Percentiles rank a stretch among this genome's conserved stretches.
phyloP scores from a whole-genome alignment of 2,888 invertebrate genomes.

The Clistopyga incitator region DNA sequence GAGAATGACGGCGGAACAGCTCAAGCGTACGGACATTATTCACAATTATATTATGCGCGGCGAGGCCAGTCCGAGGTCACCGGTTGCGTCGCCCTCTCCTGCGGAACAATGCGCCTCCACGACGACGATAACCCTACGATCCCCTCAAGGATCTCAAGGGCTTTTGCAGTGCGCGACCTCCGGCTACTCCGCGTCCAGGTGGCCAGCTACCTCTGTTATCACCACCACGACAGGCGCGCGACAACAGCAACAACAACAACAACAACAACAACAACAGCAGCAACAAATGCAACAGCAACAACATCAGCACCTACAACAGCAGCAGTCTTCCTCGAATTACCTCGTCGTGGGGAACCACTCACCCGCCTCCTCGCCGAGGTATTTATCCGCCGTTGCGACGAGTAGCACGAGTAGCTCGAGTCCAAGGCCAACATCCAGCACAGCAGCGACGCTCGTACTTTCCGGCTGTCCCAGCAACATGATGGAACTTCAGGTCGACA shows the following conservation, averaged over 20 bases:
- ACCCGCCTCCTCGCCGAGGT: slow-evolving; percentile 83
- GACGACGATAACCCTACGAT: slow-evolving; percentile 82
- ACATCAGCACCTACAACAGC: slow-evolving; percentile 84
- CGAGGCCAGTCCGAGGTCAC: slow-evolving; percentile 85
- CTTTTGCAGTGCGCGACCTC: slow-evolving; percentile 80
- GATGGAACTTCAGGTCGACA: slow-evolving; percentile 93
- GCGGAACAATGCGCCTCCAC: slow-evolving; percentile 86
- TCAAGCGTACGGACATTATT: slow-evolving; percentile 96
- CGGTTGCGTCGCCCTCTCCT: slow-evolving; percentile 83
- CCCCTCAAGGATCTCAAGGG: slow-evolving; percentile 80
- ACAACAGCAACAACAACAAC: slow-evolving; percentile 82
- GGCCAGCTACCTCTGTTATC: slow-evolving; percentile 86
- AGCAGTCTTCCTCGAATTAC: slow-evolving; percentile 83
- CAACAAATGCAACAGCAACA: slow-evolving; percentile 82
- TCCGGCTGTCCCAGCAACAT: slow-evolving; percentile 85
- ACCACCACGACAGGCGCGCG: slow-evolving; percentile 86
- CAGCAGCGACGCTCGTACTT: slow-evolving; percentile 81
- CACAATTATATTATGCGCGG: slow-evolving; percentile 96
- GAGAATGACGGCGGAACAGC: slow-evolving; percentile 96
- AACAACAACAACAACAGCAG: slow-evolving; percentile 81
- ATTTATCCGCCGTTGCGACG: slow-evolving; percentile 81
- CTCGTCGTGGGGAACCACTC: slow-evolving; percentile 81
- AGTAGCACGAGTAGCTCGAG: slow-evolving; percentile 79
- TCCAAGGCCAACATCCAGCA: slow-evolving; percentile 80
- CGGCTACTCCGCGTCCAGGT: slow-evolving; percentile 77